These are phyloP conservation scores for Brachypteracias leptosomus DNA, from an alignment of 2,113 vertebrate genomes.

Conservation along the genomic window DNA sequence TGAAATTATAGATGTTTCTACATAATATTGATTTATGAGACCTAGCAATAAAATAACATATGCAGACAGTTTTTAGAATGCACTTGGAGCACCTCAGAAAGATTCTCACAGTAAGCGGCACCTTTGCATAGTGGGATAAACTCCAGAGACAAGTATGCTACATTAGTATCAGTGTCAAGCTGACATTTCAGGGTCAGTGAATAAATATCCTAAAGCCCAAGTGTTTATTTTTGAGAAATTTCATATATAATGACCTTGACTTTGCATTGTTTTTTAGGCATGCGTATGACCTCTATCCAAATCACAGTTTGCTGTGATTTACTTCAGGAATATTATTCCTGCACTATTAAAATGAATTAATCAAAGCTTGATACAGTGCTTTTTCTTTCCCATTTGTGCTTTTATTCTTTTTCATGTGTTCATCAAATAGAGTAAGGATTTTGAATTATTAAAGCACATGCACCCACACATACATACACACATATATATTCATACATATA, in stretches of 20 bases:
- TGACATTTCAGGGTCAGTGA: constrained; percentile 74
- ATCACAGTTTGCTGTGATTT: constrained; percentile 14
- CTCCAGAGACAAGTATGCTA: constrained; percentile 45
- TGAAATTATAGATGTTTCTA: constrained; percentile 47
- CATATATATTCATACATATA: background rate
- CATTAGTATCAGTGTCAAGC: constrained; percentile 61
- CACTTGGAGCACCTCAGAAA: constrained; percentile 24
- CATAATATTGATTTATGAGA: constrained; percentile 57
- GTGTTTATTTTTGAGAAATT: constrained; percentile 66
- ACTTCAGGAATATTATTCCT: constrained; percentile 10
- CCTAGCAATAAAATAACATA: constrained; percentile 44
- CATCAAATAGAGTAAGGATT: background rate
- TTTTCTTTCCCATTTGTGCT: background rate
- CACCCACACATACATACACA: background rate
- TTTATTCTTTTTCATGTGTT: background rate
- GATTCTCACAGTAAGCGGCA: constrained; percentile 41
- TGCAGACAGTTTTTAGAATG: constrained; percentile 41
- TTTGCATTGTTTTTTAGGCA: constrained; percentile 16
- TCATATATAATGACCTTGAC: constrained; percentile 53
- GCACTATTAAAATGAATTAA: constrained; percentile 32
- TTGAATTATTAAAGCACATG: constrained; percentile 20
- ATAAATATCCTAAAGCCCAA: constrained; percentile 68
- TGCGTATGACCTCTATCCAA: constrained; percentile 7
- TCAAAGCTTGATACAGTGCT: background rate
- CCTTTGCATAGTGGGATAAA: constrained; percentile 22